A percentile compares a stretch with the other conserved stretches of the same genome.
phyloP scores from a whole-genome alignment of 1,140 invertebrate species.

The Drosophila kohkoa region DNA sequence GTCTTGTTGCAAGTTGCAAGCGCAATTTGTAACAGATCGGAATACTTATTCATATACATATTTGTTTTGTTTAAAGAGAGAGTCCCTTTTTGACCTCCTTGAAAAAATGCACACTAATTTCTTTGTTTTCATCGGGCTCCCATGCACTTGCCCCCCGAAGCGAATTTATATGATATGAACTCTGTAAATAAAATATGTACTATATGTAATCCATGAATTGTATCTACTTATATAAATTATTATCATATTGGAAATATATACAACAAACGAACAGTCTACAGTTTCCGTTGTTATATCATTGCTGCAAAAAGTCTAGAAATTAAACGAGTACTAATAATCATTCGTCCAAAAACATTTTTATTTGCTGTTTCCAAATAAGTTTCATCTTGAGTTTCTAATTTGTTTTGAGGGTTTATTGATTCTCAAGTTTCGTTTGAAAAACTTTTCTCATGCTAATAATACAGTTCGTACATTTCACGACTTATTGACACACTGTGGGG shows the following conservation, averaged over 20 bases:
- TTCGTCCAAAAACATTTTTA: neutral
- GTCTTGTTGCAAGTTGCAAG: neutral
- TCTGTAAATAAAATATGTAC: constrained; percentile 46
- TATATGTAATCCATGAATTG: constrained; percentile 41
- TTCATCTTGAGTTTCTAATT: constrained; percentile 6
- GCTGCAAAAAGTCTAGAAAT: neutral
- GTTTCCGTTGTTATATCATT: neutral
- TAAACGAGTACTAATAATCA: neutral
- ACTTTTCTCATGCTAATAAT: constrained; percentile 4
- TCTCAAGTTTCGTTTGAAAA: neutral
- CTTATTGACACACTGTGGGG: constrained; percentile 58
- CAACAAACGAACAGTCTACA: constrained; percentile 6
- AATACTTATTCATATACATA: constrained; percentile 12
- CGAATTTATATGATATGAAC: constrained; percentile 36
- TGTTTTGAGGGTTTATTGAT: neutral
- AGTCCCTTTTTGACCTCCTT: neutral
- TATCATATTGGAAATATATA: constrained; percentile 49
- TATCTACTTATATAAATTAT: constrained; percentile 54
- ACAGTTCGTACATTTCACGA: constrained; percentile 25
- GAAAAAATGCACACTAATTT: constrained; percentile 8
- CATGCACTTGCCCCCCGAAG: constrained; percentile 26
- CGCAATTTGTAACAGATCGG: neutral
- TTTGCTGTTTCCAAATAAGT: neutral
- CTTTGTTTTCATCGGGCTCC: constrained; percentile 21
- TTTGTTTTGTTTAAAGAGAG: constrained; percentile 19